Percentiles rank a stretch among this genome's conserved stretches.
Evolutionary conservation across 2,888 invertebrate genomes (phyloP).

Genomic region (Alitta virens): DNA sequence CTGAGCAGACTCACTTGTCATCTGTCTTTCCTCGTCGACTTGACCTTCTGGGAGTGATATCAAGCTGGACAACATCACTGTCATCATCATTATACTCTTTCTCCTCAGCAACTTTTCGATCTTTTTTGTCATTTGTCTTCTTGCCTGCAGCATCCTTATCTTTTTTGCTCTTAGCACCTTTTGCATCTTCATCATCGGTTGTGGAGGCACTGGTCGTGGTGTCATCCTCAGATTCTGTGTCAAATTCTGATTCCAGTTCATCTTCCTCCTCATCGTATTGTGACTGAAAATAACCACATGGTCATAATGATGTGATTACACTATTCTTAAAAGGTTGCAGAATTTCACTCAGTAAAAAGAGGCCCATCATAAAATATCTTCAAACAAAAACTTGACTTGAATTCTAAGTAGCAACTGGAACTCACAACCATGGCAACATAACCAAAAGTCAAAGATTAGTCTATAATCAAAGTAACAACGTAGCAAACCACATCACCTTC

Average conservation of each 20-base stretch:
- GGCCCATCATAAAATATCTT: no score
- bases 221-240: constrained; percentile 3
- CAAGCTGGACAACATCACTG: no score
- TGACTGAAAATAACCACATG: neutral
- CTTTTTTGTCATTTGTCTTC: neutral
- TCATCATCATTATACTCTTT: neutral
- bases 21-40: neutral
- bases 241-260: neutral
- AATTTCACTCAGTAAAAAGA: no score
- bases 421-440: no score
- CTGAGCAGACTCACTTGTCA: no score
- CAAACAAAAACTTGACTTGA: no score
- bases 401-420: no score
- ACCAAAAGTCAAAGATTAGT: no score
- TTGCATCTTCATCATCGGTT: neutral
- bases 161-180: neutral
- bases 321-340: no score
- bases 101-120: neutral
- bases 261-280: constrained; percentile 12
- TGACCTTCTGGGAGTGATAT: neutral
- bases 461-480: no score
- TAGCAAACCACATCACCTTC: no score
- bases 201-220: neutral
- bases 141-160: neutral
- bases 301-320: neutral